Evolutionary conservation across 2,113 vertebrate species (phyloP), one percentile per base, ranked within the genome.

Genomic region (Equus quagga): DNA sequence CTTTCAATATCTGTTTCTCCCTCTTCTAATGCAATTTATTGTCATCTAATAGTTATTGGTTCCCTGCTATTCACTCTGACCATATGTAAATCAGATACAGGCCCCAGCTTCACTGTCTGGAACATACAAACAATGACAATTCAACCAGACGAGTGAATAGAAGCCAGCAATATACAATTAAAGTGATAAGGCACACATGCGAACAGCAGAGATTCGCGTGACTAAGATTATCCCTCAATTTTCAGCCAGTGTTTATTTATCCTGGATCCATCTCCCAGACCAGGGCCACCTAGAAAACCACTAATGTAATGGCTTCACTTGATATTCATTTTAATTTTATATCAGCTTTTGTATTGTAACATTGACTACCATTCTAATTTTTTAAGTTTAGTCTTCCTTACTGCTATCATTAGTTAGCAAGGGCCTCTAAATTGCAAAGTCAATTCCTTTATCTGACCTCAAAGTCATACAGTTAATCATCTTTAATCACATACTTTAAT

Each of bases 381-480:
- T 46, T 81, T 54, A 8, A 79, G 3, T 60, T 92, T n/a, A 67
- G 10, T 51, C 28, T 70, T 82, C 6, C 36, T 94, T 92, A 67
- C 15, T 62, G 10, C 13, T 78, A 54, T 6, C 17, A 24, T 75
- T 70, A 80, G 58, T 58, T 89, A 56, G 23, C 18, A 78, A 70
- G 2, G 76, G 19, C 21, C 56, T 65, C 56, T 73, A 81, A 87
- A 67, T 31, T 72, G 19, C 36, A 81, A 89, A 67, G 26, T 67
- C 58, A 83, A 73, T 94, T 67, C 33, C 26, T 88, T 91, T 89
- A 89, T 62, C 23, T 85, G 54, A 80, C 24, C 31, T 97, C 58
- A 81, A 96, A 79, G 11, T 80, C 72, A 72, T 46, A 41, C 1
- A 91, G 51, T 69, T 82, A 83, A 72, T 78, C 36, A 60, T 51